phyloP scores from a whole-genome alignment of 2,888 invertebrate genomes.

The Dynastes hyllus region DNA sequence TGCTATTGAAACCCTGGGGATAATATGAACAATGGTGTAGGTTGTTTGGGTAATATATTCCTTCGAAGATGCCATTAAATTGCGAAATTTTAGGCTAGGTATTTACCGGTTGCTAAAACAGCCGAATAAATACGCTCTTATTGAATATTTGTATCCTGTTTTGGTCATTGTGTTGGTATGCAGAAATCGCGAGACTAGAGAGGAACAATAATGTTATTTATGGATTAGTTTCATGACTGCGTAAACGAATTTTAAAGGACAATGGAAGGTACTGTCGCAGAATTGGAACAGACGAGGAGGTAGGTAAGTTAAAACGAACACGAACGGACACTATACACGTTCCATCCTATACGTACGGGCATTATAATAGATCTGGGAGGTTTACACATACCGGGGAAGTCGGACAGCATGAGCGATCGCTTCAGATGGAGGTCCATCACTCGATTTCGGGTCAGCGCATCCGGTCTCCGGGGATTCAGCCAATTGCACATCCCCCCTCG shows the following conservation, averaged over 20 bases:
- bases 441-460: slow-evolving; percentile 60
- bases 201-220: slow-evolving; percentile 38
- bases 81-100: neutral
- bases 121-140: slow-evolving; percentile 25
- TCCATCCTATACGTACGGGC: slow-evolving; percentile 18
- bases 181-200: neutral
- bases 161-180: neutral
- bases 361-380: slow-evolving; percentile 54
- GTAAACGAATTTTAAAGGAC: slow-evolving; percentile 46
- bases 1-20: neutral
- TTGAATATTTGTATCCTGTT: slow-evolving; percentile 14
- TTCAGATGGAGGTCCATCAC: slow-evolving; percentile 63
- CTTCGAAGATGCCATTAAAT: neutral
- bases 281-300: slow-evolving; percentile 28
- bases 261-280: slow-evolving; percentile 25
- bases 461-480: slow-evolving; percentile 56
- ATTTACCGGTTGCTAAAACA: slow-evolving; percentile 5
- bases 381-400: slow-evolving; percentile 57
- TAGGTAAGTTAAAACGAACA: slow-evolving; percentile 24
- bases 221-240: slow-evolving; percentile 36
- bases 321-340: slow-evolving; percentile 38
- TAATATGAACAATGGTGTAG: neutral
- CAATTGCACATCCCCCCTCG: slow-evolving; percentile 55
- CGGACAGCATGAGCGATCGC: slow-evolving; percentile 65
- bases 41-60: neutral